Base-by-base conservation (phyloP, 2,888 invertebrate species). In the Tenthredo livida region DNA sequence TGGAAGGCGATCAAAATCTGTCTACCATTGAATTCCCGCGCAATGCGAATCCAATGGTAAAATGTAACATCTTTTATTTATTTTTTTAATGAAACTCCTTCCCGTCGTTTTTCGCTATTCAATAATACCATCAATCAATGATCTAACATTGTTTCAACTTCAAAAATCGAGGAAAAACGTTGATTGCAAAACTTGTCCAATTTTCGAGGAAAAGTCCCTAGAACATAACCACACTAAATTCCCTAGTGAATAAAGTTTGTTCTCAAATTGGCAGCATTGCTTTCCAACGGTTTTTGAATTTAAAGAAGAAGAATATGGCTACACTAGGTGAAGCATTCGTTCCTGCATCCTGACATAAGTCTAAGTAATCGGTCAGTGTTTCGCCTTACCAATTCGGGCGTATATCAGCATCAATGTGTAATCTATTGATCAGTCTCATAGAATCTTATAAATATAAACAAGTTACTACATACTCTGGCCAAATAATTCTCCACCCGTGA, bases 201-300 rank as follows among this genome's bases (percentile, higher is more conserved):
- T 54, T 54, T 54, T 54, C 1, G 1, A 54, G 0, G 2, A 54
- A n/a, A 54, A 54, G 6, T 54, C 54, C n/a, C 54, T 61, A 12
- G 21, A 61, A 61, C 21, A 21, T 61, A 25, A 61, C 4, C 61
- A 4, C 25, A 25, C 21, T 61, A 10, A 25, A 61, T 33, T 37
- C 70, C 70, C 70, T 33, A 43, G 72, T 72, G 33, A 9, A 72
- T 40, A 72, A 43, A 43, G 72, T 43, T 43, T n/a, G 21, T 40
- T 73, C 10, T 15, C 21, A 21, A n/a, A 29, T 17, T 54, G 17
- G 33, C 77, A 54, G 33, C 77, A 15, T n/a, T 77, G 77, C 25
- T 40, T 10, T 29, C 17, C 77, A 77, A 77, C 77, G 77, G 77
- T 54, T 77, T 77, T 77, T 77, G 77, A 77, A 77, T 77, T 77